Evolutionary conservation across 2,113 vertebrate species (phyloP), one percentile per base, ranked within the genome.

Genomic region (Mirounga angustirostris): DNA sequence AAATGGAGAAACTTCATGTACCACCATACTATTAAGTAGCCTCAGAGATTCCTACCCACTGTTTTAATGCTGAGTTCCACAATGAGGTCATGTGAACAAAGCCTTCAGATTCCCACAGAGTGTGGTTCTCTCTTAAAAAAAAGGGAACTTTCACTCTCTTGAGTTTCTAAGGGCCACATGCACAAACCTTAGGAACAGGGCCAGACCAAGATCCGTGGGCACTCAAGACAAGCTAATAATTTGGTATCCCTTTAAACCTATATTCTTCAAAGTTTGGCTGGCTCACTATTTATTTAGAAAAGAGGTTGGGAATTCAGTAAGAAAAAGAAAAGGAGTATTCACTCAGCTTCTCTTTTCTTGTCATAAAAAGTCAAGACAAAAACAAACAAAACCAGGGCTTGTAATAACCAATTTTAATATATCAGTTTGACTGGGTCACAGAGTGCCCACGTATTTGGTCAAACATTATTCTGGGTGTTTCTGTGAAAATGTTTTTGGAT

Each of bases 11-110:
- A 2, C 4, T 14, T 81, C 91, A 80, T 91, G 88, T 9, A 0
- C 65, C 63, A 97, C 33, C 63, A 67, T 65, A 0, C 58, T 96
- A 97, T 98, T 97, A 98, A 97, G 97, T 73, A 91, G 71, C 83
- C 95, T 97, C 95, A 18, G 67, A 93, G 14, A 79, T 98, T 67
- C 94, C 36, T 74, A 81, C 22, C 56, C 88, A 26, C 56, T 79
- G 74, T 92, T 97, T 69, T 94, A 97, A 97, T 73, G 61, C 69
- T 19, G 10, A 96, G 92, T 96, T 92, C 97, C 81, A 92, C 73
- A 94, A 74, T 96, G 93, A 97, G 46, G 85, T 98, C 95, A 94
- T 95, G 95, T 79, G 94, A 88, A 93, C 33, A 16, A 73, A 97
- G 73, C 22, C 81, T 94, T 81, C 11, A 52, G 19, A 11, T 93